These are phyloP conservation scores for Gorilla gorilla DNA, from an alignment of 2,113 vertebrate genomes.

Conservation along the genomic window DNA sequence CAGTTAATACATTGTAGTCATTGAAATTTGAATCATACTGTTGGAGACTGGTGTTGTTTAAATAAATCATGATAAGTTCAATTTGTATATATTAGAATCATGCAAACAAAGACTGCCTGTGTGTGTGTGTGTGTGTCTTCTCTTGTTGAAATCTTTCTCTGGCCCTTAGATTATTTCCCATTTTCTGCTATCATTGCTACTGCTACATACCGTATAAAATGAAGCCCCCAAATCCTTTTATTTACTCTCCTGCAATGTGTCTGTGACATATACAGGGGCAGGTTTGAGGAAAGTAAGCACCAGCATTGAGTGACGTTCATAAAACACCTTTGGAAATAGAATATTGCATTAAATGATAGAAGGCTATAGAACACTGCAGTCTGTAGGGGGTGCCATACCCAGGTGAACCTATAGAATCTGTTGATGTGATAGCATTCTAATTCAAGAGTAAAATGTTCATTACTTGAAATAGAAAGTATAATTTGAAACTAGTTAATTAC, in stretches of 20 bases:
- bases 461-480: conserved; percentile 10
- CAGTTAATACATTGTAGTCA: neutral
- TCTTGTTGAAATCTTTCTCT: neutral
- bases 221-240: rapidly evolving
- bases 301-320: neutral
- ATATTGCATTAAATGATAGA: neutral
- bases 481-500: conserved; percentile 27
- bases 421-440: neutral
- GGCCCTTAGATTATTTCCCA: neutral
- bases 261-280: neutral
- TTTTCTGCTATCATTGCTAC: neutral
- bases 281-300: neutral
- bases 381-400: neutral
- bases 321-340: neutral
- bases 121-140: neutral
- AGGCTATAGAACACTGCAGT: neutral
- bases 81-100: neutral
- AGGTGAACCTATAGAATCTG: neutral
- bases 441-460: neutral
- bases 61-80: neutral
- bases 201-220: neutral
- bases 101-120: neutral
- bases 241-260: neutral
- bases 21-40: neutral
- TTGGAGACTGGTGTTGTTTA: neutral